Base-by-base conservation (phyloP, 2,113 vertebrate genomes). In the Polypterus bichir region DNA sequence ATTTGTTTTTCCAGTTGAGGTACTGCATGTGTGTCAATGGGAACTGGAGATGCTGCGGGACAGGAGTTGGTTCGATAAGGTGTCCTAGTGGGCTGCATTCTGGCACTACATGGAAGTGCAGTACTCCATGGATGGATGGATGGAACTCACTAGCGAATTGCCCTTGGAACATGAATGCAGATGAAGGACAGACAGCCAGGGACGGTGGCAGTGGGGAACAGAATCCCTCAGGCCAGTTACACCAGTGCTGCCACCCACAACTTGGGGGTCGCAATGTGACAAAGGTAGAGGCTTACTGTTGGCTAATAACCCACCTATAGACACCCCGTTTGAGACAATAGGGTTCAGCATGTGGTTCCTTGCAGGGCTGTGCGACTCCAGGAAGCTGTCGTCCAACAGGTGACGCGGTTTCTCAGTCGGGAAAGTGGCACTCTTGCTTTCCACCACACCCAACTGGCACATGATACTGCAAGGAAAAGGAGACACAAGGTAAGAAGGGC, bases 351-450 rank as follows among this genome's bases (percentile, higher is more conserved):
- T 51, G 46, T 77, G 88, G 56, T 78, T 76, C 4, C 82, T 85
- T 54, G 79, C 83, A 0, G 92, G 92, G 70, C 93, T 95, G 74
- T 91, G 92, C 0, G 91, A 83, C 74, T 98, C 94, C 71, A 98
- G 76, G 68, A 98, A 93, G 0, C 94, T 98, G 86, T 97, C 94
- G 1, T 98, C 94, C 85, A 98, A 89, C 67, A 98, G 89, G 71
- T 97, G 94, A 69, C 94, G 86, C 0, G 88, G 87, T 72, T 86
- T 91, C 83, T 93, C 92, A 6, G 86, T 84, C 9, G 92, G 90
- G 70, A 98, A 96, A 1, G 91, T 96, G 11, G 91, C 89, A 48
- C 94, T 98, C 73, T 87, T 89, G 83, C 91, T 94, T 72, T 97
- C 91, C 64, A 88, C 89, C 59, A 95, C 89, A 54, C 90, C 88